Base-by-base conservation (phyloP, 2,888 invertebrate genomes). In the Eilema sororculum region DNA sequence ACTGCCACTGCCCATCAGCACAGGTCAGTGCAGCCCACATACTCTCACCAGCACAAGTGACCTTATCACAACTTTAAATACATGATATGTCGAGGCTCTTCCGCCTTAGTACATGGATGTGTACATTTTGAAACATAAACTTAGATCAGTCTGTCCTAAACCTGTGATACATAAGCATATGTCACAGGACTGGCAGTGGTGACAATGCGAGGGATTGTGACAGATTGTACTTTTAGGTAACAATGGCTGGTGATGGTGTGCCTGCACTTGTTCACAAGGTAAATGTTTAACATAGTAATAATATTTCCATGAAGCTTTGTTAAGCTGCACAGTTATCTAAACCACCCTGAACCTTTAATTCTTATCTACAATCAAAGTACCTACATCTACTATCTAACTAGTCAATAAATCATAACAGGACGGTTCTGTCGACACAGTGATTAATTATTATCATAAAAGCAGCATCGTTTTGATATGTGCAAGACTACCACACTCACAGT, bases 401-500 rank as follows among this genome's bases (percentile, higher is more conserved):
- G 63, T 82, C 72, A 77, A 71, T 82, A 87, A 89, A 86, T 89
- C 89, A 92, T 86, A 87, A 86, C 88, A 91, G 94, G 94, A 94
- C 94, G 93, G 94, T 90, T 91, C 85, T 84, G 83, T 88, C 82
- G 84, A 88, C 84, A 84, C 80, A 85, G 82, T 86, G 82, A 80
- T 85, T 80, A 74, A 74, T 70, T 52, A 52, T 73, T 78, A 83
- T 81, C 78, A 86, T 81, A 86, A 73, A 90, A 90, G 88, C 86
- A 74, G 87, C 82, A 84, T 85, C 81, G 85, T 84, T 83, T 82
- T 86, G 91, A 93, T 93, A 93, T 92, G 93, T 91, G 84, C 87
- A 77, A 78, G 74, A 83, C 87, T 88, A 88, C 84, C 86, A 84
- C 82, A 77, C 78, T 76, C 71, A 75, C 75, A 76, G 76, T 72